Base-by-base conservation (phyloP, 1,140 invertebrate genomes). In the Neocloeon triangulifer region DNA sequence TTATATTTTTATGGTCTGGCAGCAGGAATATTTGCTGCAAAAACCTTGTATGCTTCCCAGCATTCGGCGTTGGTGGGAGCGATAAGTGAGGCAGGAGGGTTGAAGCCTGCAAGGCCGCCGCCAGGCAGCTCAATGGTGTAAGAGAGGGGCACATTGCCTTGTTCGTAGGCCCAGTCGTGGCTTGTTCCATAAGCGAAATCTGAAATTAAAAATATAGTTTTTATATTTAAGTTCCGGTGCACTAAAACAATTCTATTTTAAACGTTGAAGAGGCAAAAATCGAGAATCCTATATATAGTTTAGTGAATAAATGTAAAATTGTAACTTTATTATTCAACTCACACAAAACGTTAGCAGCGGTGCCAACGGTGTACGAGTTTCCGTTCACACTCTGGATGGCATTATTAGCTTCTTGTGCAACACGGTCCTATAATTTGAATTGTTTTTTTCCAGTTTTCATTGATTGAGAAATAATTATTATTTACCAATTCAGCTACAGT, bases 401-500 rank as follows among this genome's bases (percentile, higher is more conserved):
- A n/a, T 37, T 25, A 6, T 37, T 32, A 5, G 42, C 50, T 13
- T 35, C 39, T 18, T 33, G 20, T n/a, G 37, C 39, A 16, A 46
- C 35, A 3, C 38, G 39, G 2, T 30, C 37, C 37, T 47, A 27
- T 13, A n/a, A n/a, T n/a, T n/a, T n/a, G n/a, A n/a, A n/a, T 32
- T 25, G 19, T 32, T 32, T 10, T 23, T 26, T n/a, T n/a, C n/a
- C 45, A 77, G 77, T 14, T 80, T 77, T 75, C 78, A 86, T 2
- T 80, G 80, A 35, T 79, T 69, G 7, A 88, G 58, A 44, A 82
- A 69, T 54, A 82, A 79, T 55, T 86, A 79, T 1, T 78, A 78
- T n/a, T n/a, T n/a, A n/a, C 50, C 10, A 53, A 35, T 29, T 45
- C 50, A 22, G 43, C 43, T 50, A 51, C 53, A 6, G 41, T 33